These are phyloP conservation scores for Dendronephthya gigantea DNA, from an alignment of 64 coral and sea anemone genomes.

Conservation along the genomic window DNA sequence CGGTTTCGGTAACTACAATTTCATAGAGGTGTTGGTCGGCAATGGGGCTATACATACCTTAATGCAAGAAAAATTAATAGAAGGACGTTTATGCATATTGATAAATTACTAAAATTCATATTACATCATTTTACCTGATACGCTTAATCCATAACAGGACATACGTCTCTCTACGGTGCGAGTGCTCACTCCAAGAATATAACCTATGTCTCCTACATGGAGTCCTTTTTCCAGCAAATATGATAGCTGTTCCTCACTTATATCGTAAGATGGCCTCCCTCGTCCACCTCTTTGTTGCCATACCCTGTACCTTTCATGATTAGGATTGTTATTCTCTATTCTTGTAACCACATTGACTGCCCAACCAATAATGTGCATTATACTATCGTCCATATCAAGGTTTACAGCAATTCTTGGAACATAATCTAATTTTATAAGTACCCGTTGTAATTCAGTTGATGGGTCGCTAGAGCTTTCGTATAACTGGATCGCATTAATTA, in stretches of 20 bases:
- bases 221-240: conserved; percentile 48
- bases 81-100: background rate
- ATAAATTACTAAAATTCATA: background rate
- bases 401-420: too few species aligned
- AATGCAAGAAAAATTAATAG: background rate
- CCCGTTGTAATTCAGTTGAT: too few species aligned
- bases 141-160: background rate
- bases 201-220: conserved; percentile 25
- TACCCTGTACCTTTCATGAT: background rate
- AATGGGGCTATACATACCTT: background rate
- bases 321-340: background rate
- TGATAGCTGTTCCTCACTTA: conserved; percentile 23
- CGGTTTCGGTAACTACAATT: background rate
- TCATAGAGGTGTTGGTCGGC: background rate
- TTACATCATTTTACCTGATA: background rate
- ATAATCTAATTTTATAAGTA: too few species aligned
- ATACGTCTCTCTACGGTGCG: conserved; percentile 10
- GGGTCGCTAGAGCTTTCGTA: too few species aligned
- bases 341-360: too few species aligned
- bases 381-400: too few species aligned
- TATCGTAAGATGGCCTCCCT: conserved; percentile 12
- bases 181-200: conserved; percentile 29
- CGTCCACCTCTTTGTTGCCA: background rate
- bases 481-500: too few species aligned
- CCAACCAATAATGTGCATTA: too few species aligned